Evolutionary conservation across 2,888 invertebrate genomes (phyloP), one percentile per base, ranked within the genome.

Genomic region (Leptinotarsa haldemani): DNA sequence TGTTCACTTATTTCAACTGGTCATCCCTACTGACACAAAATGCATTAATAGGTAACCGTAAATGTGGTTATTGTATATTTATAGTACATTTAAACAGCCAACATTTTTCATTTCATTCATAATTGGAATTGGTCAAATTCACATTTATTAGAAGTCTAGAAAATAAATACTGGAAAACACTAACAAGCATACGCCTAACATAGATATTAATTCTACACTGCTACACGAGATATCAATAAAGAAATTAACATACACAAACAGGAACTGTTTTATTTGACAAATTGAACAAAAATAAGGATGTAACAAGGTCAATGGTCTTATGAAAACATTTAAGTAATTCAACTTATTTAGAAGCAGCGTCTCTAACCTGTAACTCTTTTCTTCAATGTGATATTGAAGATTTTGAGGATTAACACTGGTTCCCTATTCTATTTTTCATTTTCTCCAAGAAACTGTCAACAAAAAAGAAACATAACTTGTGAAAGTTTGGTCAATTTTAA

Each of bases 11-110:
- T 40, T 46, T 22, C 25, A 58, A 69, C 71, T 56, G 66, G 56
- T 72, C 56, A 63, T 70, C 58, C 74, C 76, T 78, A 76, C 53
- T 74, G 73, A 78, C 75, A 77, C 73, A 72, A 75, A 74, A 74
- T 67, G 56, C 68, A 69, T 69, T 56, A 75, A 70, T 71, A 50
- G 53, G 18, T 66, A 30, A 48, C 13, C 20, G n/a, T 71, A 73
- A 65, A 69, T 47, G 65, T 73, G 58, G 22, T 63, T 58, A 63
- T 58, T 70, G 53, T 69, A 66, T 58, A 72, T 40, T 63, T 65
- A 63, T 48, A 64, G 53, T 73, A 66, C 63, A 68, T 50, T 71
- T 68, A 75, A 77, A 72, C 71, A 72, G 66, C 52, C 70, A 76
- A 75, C 70, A 73, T 70, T 74, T 61, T 56, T n/a, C 46, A 13